Conservation (phyloP, 2,888 invertebrate species). For the Drosophila gaucha region DNA sequence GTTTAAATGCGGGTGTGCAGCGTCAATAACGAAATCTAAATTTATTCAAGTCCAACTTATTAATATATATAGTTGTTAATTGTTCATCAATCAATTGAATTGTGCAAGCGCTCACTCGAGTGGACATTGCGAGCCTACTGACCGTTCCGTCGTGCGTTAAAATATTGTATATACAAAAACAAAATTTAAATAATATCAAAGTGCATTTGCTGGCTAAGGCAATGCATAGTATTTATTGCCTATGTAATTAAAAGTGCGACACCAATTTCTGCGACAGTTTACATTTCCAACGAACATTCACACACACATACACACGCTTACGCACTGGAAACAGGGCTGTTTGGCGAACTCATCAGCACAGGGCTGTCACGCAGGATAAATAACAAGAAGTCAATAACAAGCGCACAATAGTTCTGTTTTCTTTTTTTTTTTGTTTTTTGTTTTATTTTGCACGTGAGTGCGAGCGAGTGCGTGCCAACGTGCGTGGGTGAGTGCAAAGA, state of each 20-base stretch:
- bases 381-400: conserved; percentile 16
- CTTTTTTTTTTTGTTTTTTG: conserved; percentile 4
- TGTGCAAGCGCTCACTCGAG: conserved; percentile 11
- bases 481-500: conserved; percentile 24
- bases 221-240: conserved; percentile 30
- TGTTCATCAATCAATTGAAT: conserved; percentile 33
- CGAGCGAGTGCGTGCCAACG: conserved; percentile 10
- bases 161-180: not conserved
- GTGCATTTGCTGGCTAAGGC: conserved; percentile 17
- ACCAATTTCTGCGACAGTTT: conserved; percentile 8
- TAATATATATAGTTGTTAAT: conserved; percentile 38
- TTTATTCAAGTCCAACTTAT: conserved; percentile 26
- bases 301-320: conserved; percentile 4
- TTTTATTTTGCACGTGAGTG: conserved; percentile 22
- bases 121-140: conserved; percentile 5
- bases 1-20: conserved; percentile 49
- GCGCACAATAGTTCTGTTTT: not conserved
- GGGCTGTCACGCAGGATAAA: conserved; percentile 43
- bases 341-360: conserved; percentile 12
- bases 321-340: conserved; percentile 37
- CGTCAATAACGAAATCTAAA: conserved; percentile 17
- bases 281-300: conserved; percentile 6
- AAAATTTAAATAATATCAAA: conserved; percentile 6
- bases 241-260: conserved; percentile 40
- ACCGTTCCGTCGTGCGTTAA: conserved; percentile 4